Base-by-base conservation (phyloP, 2,113 vertebrate genomes). In the Chitala chitala region DNA sequence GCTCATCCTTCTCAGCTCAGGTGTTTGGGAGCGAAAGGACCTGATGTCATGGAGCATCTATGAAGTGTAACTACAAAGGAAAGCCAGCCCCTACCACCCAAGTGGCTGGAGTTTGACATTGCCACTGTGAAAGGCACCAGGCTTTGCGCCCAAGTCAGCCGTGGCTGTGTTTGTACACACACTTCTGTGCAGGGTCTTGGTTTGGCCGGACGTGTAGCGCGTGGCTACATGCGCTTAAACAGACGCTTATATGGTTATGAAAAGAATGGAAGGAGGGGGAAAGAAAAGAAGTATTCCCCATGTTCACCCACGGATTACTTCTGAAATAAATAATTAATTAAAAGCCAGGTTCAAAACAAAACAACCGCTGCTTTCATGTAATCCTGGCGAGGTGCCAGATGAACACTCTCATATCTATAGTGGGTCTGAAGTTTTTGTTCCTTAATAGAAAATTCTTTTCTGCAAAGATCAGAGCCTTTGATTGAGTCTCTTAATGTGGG, bases 321-420 rank as follows among this genome's bases (percentile, higher is more conserved):
- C 76, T 80, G 75, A 73, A 66, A 82, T 84, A 85, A 80, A 87
- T 87, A 77, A 88, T 86, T 82, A 83, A 84, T 84, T 84, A 78
- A 84, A 86, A 82, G 76, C 46, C 75, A 26, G 69, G 78, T 71
- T 82, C 64, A 42, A 77, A 83, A 81, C 68, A 10, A 71, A 86
- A 87, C 88, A 90, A 87, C 88, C 88, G 86, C 83, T 76, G 76
- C 82, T 80, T 87, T 87, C 83, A 85, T 86, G 87, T 83, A 73
- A 75, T 5, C 20, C 79, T 86, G 87, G 87, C 79, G 1, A 72
- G 68, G 65, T 63, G 84, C 89, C 89, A 88, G 77, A 44, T 74
- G 78, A 78, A 72, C 73, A 77, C 70, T n/a, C n/a, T 75, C 79
- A 82, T 82, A 79, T 84, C 78, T 72, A 75, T 81, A 80, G 72